Evolutionary conservation across 2,113 vertebrate genomes (phyloP).

Genomic region (Equus quagga): DNA sequence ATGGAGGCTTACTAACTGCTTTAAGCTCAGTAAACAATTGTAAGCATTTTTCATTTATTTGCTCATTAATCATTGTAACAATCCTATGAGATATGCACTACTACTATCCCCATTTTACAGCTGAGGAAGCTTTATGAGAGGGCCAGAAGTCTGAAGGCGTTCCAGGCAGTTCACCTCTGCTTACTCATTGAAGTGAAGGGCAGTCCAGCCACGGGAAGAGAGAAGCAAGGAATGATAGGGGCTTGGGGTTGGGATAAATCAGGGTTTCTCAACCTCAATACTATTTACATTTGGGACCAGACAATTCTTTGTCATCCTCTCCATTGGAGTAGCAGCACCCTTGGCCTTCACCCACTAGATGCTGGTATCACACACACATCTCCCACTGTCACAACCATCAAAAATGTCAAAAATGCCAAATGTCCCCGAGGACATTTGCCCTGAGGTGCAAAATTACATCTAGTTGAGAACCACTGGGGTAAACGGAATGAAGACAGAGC

Average conservation of each 20-base stretch:
- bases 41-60: neutral
- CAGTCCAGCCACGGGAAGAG: neutral
- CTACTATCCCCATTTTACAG: neutral
- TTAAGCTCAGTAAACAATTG: neutral
- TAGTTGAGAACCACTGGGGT: neutral
- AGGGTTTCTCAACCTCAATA: neutral
- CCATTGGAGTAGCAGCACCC: neutral
- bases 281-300: neutral
- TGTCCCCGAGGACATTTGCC: neutral
- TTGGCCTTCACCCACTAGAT: neutral
- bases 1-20: neutral
- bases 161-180: neutral
- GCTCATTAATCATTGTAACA: neutral
- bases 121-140: neutral
- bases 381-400: neutral
- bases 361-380: neutral
- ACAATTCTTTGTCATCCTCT: neutral
- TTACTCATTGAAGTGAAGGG: neutral
- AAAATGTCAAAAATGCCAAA: neutral
- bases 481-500: neutral
- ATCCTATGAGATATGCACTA: neutral
- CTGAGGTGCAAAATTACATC: neutral
- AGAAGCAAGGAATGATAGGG: neutral
- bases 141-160: neutral
- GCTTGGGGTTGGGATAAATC: neutral